These are phyloP conservation scores for Reinhardtius hippoglossoides DNA, from an alignment of 2,113 vertebrate species.

Conservation along the genomic window DNA sequence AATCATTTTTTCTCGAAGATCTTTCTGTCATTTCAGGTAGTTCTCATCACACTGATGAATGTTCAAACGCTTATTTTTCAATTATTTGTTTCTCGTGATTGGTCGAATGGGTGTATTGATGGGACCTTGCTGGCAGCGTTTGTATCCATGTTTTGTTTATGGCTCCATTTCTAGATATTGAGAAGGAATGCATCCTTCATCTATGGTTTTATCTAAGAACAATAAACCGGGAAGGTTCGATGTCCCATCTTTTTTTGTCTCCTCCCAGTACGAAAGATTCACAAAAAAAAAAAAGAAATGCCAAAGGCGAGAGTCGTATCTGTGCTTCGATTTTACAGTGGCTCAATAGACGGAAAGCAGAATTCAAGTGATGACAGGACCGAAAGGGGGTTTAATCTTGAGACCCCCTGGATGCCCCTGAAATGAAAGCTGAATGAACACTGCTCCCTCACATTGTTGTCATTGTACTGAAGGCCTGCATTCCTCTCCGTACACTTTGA, in stretches of 20 bases:
- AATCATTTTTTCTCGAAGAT: no score
- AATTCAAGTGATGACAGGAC: not conserved
- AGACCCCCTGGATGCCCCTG: constrained; percentile 14
- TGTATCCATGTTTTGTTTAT: not conserved
- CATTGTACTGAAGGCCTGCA: constrained; percentile 21
- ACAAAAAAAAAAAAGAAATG: not conserved
- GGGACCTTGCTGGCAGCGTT: no score
- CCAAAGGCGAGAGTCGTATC: not conserved
- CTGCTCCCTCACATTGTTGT: constrained; percentile 22
- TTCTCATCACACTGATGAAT: no score
- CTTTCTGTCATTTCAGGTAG: no score
- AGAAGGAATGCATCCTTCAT: no score
- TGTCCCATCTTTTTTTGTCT: constrained; percentile 3
- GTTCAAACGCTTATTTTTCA: no score
- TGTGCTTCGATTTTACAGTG: not conserved
- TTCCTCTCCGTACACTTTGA: constrained; percentile 46
- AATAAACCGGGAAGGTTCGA: constrained; percentile 1
- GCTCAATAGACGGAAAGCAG: not conserved
- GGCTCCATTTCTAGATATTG: no score
- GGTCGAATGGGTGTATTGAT: no score
- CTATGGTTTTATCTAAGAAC: not conserved
- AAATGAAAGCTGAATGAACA: constrained; percentile 49
- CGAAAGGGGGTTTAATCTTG: not conserved
- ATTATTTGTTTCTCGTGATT: no score
- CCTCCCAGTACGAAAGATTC: not conserved